These are phyloP conservation scores for Antennarius maculatus DNA, from an alignment of 2,797 vertebrate species.

Conservation along the genomic window DNA sequence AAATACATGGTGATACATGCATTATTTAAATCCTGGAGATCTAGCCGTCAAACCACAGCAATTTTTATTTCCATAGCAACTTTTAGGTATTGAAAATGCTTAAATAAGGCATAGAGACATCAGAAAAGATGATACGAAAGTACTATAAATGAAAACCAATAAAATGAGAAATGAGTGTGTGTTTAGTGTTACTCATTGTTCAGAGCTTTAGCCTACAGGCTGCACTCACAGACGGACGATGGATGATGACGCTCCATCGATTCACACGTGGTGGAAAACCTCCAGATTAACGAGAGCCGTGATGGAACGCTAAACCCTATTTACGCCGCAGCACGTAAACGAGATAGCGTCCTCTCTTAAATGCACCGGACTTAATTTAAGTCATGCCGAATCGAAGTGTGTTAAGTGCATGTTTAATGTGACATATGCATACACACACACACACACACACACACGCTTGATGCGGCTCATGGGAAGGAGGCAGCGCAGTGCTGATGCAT, in stretches of 20 bases:
- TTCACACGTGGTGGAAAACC: constrained; percentile 43
- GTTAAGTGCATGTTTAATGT: constrained; percentile 36
- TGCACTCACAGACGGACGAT: constrained; percentile 55
- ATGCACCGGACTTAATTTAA: constrained; percentile 51
- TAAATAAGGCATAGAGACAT: neutral
- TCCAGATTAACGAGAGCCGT: constrained; percentile 65
- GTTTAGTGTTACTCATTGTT: constrained; percentile 27
- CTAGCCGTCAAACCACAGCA: neutral
- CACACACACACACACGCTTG: neutral
- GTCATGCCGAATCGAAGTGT: constrained; percentile 35
- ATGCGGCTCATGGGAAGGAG: neutral
- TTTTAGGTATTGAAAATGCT: neutral
- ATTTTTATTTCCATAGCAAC: neutral
- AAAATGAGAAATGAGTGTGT: neutral
- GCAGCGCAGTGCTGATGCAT: neutral
- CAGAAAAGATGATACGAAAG: neutral
- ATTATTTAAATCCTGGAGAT: constrained; percentile 1
- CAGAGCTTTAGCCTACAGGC: constrained; percentile 43
- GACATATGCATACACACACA: constrained; percentile 11
- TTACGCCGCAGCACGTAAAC: constrained; percentile 47
- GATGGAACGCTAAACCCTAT: constrained; percentile 49
- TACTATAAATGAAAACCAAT: neutral
- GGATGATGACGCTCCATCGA: constrained; percentile 64
- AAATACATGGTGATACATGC: neutral
- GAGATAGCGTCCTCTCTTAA: constrained; percentile 46